Evolutionary conservation across 2,113 vertebrate genomes (phyloP).

Genomic region (Nansenia antarctica): DNA sequence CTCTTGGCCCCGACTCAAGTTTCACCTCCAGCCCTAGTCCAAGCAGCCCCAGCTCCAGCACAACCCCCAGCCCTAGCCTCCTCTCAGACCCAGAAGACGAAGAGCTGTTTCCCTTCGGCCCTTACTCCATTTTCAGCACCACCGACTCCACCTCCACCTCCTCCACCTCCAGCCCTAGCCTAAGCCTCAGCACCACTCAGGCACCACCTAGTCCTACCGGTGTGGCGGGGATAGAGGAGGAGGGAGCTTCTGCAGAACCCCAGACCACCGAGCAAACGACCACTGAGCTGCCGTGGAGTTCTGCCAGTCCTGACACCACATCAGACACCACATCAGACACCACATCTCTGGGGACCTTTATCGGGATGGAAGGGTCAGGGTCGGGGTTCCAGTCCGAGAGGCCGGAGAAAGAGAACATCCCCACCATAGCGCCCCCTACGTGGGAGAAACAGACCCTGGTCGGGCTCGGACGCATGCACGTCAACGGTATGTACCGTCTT

Average conservation of each 20-base stretch:
- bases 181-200: neutral
- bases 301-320: neutral
- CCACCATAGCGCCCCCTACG: neutral
- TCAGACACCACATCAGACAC: neutral
- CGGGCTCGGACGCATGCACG: too few species aligned
- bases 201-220: neutral
- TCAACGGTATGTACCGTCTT: too few species aligned
- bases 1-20: neutral
- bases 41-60: too few species aligned
- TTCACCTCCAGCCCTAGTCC: neutral
- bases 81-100: too few species aligned
- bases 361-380: neutral
- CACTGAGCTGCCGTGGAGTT: neutral
- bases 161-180: neutral
- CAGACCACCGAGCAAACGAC: neutral
- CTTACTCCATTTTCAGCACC: too few species aligned
- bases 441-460: neutral
- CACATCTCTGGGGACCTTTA: neutral
- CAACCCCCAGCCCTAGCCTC: too few species aligned
- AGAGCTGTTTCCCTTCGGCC: too few species aligned
- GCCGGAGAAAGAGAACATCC: too few species aligned
- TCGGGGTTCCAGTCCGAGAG: neutral
- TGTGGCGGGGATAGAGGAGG: neutral
- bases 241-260: neutral
- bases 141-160: too few species aligned